Conservation (phyloP, 2,797 vertebrate species). For the Catharus ustulatus region DNA sequence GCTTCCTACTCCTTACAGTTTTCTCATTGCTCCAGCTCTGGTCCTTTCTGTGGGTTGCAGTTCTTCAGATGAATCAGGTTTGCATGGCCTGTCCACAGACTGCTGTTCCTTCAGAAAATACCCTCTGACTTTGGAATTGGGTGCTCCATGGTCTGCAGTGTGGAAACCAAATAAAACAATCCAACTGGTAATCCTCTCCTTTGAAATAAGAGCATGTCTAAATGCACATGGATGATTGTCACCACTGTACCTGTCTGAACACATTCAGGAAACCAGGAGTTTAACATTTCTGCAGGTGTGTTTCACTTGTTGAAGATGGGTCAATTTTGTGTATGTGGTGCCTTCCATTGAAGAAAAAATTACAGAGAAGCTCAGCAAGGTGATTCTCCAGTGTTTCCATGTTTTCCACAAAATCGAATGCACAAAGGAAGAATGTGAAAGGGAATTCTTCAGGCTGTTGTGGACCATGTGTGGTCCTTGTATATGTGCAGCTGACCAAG, state of each 20-base stretch:
- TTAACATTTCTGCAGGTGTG: not conserved
- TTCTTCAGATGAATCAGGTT: not conserved
- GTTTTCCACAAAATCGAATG: not conserved
- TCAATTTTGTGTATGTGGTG: not conserved
- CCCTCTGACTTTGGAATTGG: not conserved
- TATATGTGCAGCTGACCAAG: not conserved
- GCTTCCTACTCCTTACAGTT: not conserved
- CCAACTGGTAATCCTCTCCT: not conserved
- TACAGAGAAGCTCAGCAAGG: not conserved
- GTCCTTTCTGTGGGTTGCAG: not conserved
- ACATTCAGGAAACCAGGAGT: not conserved
- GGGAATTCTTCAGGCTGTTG: not conserved
- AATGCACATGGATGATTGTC: not conserved
- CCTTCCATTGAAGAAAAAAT: not conserved
- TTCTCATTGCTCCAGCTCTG: not conserved
- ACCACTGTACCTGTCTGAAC: not conserved
- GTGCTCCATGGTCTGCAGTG: not conserved
- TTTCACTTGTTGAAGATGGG: not conserved
- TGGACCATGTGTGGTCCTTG: not conserved
- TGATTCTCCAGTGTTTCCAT: not conserved
- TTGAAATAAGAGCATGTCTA: not conserved
- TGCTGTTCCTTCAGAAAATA: not conserved
- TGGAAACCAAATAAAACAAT: not conserved
- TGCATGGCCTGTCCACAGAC: accelerated
- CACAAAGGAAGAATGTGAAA: not conserved